Evolutionary conservation across 2,888 invertebrate genomes (phyloP), one percentile per base, ranked within the genome.

Genomic region (Cryptosula pallasiana): DNA sequence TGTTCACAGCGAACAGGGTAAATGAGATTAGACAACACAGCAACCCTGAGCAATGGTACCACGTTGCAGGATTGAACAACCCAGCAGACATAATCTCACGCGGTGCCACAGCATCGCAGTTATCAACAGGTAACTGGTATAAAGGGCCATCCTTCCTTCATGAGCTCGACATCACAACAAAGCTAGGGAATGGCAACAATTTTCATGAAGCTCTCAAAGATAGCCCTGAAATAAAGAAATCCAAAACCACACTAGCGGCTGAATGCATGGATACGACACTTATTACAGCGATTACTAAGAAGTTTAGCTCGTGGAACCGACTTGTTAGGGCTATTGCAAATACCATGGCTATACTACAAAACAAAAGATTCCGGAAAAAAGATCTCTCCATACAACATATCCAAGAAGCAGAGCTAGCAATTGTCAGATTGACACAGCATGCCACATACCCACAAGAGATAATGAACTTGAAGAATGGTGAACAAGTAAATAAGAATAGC

Each of bases 1-100:
- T 45, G 45, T 45, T 45, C 45, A 45, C 45, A 13, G 45, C 45
- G 20, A 45, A 45, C 45, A 45, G 45, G 20, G 45, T 45, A 45
- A 45, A 45, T 45, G 45, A 45, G 45, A 45, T 45, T 45, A 9
- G 45, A 20, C 45, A 45, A 20, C 45, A 45, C 45, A 45, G 45
- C 45, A 45, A 45, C 20, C 45, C 45, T 20, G 45, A 45, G 9
- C 45, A 45, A 20, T 45, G 45, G 45, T 45, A 45, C 45, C 45
- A 45, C 45, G 20, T 45, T 45, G 45, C 45, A 45, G 45, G 45
- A 45, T 45, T 20, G 20, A n/a, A 55, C 55, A 55, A 55, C 55
- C 55, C 55, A 55, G 55, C 55, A 55, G 55, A 55, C 55, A 55
- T 55, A 5, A 55, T 55, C 16, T 55, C 55, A 55, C 9, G 55